Conservation (phyloP, 2,888 invertebrate genomes). For the Drosophila phalerata region DNA sequence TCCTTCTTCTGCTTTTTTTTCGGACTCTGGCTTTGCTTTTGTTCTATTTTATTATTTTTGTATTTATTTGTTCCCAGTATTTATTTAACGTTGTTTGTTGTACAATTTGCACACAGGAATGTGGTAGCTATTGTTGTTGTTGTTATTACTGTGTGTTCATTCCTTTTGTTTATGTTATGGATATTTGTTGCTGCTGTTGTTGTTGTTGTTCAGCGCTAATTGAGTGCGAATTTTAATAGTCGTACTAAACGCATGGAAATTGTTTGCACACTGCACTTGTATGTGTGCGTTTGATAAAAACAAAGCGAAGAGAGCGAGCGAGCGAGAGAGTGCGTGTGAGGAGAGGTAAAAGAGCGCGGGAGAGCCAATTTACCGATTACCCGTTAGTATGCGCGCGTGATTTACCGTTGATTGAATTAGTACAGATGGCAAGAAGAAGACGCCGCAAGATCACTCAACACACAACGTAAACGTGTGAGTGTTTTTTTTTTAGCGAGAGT, state of each 20-base stretch:
- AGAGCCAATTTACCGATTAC: conserved; percentile 23
- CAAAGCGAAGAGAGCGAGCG: conserved; percentile 11
- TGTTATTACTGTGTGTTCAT: conserved; percentile 24
- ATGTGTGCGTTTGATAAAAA: conserved; percentile 5
- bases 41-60: conserved; percentile 2
- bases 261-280: conserved; percentile 30
- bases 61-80: conserved; percentile 30
- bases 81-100: conserved; percentile 50
- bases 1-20: conserved; percentile 1
- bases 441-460: conserved; percentile 53
- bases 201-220: conserved; percentile 44
- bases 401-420: conserved; percentile 71
- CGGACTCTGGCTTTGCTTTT: conserved; percentile 17
- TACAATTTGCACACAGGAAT: conserved; percentile 59
- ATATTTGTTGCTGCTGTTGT: conserved; percentile 18
- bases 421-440: conserved; percentile 51
- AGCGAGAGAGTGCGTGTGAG: neutral
- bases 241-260: conserved; percentile 47
- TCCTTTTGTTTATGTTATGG: conserved; percentile 53
- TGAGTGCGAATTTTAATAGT: conserved; percentile 61
- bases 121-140: conserved; percentile 35
- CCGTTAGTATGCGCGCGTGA: conserved; percentile 50
- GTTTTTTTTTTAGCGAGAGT: neutral
- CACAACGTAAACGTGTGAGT: conserved; percentile 9
- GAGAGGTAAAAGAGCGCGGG: conserved; percentile 20